A percentile compares a stretch with the other conserved stretches of the same genome.
phyloP scores from a whole-genome alignment of 2,888 invertebrate species.

The Hemithea aestivaria region DNA sequence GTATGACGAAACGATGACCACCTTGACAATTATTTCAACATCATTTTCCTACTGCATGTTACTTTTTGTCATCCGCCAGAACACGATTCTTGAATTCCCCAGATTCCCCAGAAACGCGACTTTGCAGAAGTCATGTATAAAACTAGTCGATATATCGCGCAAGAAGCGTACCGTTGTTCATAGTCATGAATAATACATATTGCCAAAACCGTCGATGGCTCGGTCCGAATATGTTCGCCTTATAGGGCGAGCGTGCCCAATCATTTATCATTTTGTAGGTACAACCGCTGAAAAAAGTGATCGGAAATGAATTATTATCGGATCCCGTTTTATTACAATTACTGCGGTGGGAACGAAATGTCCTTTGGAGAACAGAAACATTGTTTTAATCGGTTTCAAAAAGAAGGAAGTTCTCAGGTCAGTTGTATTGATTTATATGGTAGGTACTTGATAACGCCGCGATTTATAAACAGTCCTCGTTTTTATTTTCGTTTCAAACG shows the following conservation, averaged over 20 bases:
- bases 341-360: too few relatives aligned
- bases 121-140: slow-evolving; percentile 11
- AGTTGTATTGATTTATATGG: too few relatives aligned
- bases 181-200: slow-evolving; percentile 66
- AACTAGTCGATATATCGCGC: slow-evolving; percentile 21
- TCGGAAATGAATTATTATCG: neutral
- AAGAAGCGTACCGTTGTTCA: slow-evolving; percentile 39
- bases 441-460: too few relatives aligned
- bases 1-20: too few relatives aligned
- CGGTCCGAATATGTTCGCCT: slow-evolving; percentile 36
- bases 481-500: too few relatives aligned
- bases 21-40: too few relatives aligned
- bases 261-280: slow-evolving; percentile 42
- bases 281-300: slow-evolving; percentile 5
- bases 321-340: too few relatives aligned
- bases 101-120: slow-evolving; percentile 3
- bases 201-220: slow-evolving; percentile 49
- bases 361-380: too few relatives aligned
- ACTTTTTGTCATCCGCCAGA: neutral
- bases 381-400: too few relatives aligned
- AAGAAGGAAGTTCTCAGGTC: too few relatives aligned
- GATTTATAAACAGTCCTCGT: too few relatives aligned
- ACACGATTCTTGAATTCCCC: slow-evolving; percentile 1
- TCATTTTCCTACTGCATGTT: neutral
- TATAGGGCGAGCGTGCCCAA: slow-evolving; percentile 46